Evolutionary conservation across 2,888 invertebrate genomes (phyloP).

Genomic region (Petrophora chlorosata): DNA sequence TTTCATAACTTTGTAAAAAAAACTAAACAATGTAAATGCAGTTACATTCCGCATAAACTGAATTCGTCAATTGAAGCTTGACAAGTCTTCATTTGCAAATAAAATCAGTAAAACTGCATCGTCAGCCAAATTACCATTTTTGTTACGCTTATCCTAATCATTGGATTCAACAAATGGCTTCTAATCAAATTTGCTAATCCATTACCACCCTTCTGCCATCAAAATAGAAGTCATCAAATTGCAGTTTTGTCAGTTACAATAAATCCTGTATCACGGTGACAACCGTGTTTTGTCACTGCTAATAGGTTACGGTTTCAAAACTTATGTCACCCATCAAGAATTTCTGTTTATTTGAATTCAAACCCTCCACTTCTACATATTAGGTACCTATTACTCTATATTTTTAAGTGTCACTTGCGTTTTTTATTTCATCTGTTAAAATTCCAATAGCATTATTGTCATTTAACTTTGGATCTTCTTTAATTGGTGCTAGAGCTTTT

Average conservation of each 20-base stretch:
- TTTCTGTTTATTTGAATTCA: constrained; percentile 21
- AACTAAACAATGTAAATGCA: not conserved
- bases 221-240: constrained; percentile 1
- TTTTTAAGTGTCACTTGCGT: not conserved
- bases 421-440: constrained; percentile 3
- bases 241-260: constrained; percentile 40
- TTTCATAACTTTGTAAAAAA: too few relatives aligned
- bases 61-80: constrained; percentile 11
- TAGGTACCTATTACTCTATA: constrained; percentile 33
- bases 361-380: not conserved
- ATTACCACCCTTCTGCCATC: constrained; percentile 9
- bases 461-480: constrained; percentile 2
- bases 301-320: constrained; percentile 71
- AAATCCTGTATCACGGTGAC: constrained; percentile 74
- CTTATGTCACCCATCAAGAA: constrained; percentile 53
- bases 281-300: constrained; percentile 76
- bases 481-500: not conserved
- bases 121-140: constrained; percentile 43
- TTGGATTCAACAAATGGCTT: constrained; percentile 51
- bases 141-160: constrained; percentile 67
- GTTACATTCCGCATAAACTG: not conserved
- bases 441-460: constrained; percentile 1
- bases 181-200: constrained; percentile 17
- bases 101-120: constrained; percentile 28
- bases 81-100: constrained; percentile 30